A percentile compares a stretch with the other conserved stretches of the same genome.
These are phyloP conservation scores for Manis javanica DNA, from an alignment of 2,797 vertebrate genomes.

Conservation along the genomic window DNA sequence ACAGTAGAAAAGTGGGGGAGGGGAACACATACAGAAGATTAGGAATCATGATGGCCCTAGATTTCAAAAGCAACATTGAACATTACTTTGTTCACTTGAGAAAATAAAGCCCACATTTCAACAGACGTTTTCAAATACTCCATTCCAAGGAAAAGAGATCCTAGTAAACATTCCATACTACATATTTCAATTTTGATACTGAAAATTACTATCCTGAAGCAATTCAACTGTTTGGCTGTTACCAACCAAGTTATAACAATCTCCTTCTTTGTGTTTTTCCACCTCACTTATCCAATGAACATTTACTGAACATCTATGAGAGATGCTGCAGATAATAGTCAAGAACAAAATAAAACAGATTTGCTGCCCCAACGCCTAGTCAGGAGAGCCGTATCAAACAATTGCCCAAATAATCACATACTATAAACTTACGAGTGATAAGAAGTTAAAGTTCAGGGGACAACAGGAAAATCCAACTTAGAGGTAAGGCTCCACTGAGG, in stretches of 20 bases:
- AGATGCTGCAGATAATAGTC: background rate
- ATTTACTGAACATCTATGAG: background rate
- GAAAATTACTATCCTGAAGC: conserved; percentile 41
- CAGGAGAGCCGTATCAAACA: background rate
- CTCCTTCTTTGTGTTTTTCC: background rate
- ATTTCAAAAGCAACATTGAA: conserved; percentile 21
- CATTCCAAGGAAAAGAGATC: background rate
- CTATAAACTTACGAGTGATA: background rate
- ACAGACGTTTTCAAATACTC: background rate
- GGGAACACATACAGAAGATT: background rate
- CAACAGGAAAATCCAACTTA: conserved; percentile 31
- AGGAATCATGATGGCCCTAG: background rate
- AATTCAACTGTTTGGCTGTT: background rate
- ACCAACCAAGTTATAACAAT: background rate
- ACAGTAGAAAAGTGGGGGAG: background rate
- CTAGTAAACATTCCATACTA: background rate
- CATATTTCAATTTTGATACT: conserved; percentile 5
- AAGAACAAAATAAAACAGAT: conserved; percentile 46
- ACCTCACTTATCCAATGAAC: conserved; percentile 2
- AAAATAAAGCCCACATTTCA: background rate
- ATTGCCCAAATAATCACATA: conserved; percentile 9
- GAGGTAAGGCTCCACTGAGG: background rate
- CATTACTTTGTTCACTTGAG: background rate
- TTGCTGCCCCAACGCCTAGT: background rate
- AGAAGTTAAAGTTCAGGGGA: background rate